These are phyloP conservation scores for Gouania willdenowi DNA, from an alignment of 2,797 vertebrate genomes.

Conservation along the genomic window DNA sequence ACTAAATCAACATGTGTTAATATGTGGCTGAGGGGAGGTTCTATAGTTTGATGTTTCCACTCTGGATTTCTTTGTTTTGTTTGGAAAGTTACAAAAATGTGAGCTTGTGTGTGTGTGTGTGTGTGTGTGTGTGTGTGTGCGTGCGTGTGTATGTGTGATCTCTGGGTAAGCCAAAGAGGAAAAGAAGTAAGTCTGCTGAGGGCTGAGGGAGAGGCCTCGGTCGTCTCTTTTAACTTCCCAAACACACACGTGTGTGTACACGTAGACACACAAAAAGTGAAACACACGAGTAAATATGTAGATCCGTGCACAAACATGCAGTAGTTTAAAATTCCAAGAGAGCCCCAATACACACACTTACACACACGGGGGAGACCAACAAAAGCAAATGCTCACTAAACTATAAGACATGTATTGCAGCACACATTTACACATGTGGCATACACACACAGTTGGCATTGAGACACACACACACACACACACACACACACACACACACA, in stretches of 20 bases:
- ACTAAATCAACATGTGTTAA: no score
- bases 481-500: not conserved
- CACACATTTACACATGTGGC: conserved; percentile 19
- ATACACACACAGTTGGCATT: conserved; percentile 3
- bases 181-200: conserved; percentile 62
- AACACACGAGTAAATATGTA: not conserved
- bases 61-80: no score
- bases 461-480: conserved; percentile 6
- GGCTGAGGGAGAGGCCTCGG: no score
- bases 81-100: no score
- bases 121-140: conserved; percentile 4
- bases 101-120: conserved; percentile 3
- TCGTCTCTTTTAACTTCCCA: conserved; percentile 60
- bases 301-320: conserved; percentile 15
- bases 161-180: conserved; percentile 59
- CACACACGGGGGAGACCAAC: conserved; percentile 13
- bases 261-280: not conserved
- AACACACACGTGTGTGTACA: conserved; percentile 6
- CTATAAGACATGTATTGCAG: conserved; percentile 13
- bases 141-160: conserved; percentile 49
- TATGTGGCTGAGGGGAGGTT: no score
- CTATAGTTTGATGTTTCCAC: no score
- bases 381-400: conserved; percentile 10
- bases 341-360: no score
- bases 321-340: no score